Base-by-base conservation (phyloP, 2,888 invertebrate genomes). In the Koerneria pararmatus region DNA sequence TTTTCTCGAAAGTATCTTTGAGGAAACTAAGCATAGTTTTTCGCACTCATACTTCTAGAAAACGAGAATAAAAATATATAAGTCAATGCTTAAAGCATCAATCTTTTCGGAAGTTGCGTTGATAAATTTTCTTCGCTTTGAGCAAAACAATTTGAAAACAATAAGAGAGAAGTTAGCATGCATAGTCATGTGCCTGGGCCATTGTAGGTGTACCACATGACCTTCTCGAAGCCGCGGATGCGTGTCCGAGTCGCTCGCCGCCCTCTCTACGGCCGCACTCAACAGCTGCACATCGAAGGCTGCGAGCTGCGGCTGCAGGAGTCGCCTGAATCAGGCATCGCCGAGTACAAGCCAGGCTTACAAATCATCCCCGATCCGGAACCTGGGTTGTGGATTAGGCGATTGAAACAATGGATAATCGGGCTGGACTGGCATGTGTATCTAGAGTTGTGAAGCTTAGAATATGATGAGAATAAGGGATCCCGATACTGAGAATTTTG, bases 401-500 rank as follows among this genome's bases (percentile, higher is more conserved):
- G n/a, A 29, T 34, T 37, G 5, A 49, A 62, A 29, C 62, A 73
- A 48, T 76, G 76, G 76, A 58, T 76, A 19, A 74, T 76, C n/a
- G 76, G 76, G 22, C 65, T 76, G 34, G 76, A 76, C 51, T 73
- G 73, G 74, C 62, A 59, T 19, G 76, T 69, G 29, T 76, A 70
- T 54, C 64, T 76, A 24, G 74, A 74, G 60, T 53, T 76, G 32
- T 71, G n/a, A n/a, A n/a, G n/a, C n/a, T n/a, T n/a, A n/a, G n/a
- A n/a, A n/a, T n/a, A n/a, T n/a, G n/a, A n/a, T n/a, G n/a, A n/a
- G n/a, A n/a, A n/a, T n/a, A n/a, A n/a, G n/a, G n/a, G n/a, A n/a
- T n/a, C n/a, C n/a, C n/a, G n/a, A n/a, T n/a, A n/a, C n/a, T n/a
- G n/a, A n/a, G n/a, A n/a, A n/a, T n/a, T n/a, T n/a, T n/a, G n/a